Base-by-base conservation (phyloP, 2,888 invertebrate genomes). In the Caenorhabditis wallacei region DNA sequence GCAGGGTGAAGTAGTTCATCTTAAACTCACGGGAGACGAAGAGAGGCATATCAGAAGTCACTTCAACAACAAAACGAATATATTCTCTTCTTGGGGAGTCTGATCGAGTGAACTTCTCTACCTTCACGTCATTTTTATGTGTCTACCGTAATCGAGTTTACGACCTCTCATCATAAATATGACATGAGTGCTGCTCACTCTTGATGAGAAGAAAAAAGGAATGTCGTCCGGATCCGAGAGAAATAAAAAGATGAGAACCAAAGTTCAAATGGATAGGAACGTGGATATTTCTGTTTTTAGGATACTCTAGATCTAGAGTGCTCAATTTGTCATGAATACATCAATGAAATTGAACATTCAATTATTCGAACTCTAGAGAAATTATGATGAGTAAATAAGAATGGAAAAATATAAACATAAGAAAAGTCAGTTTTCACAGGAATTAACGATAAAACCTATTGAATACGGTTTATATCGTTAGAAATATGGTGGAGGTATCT, bases 81-180 rank as follows among this genome's bases (percentile, higher is more conserved):
- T 59, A 24, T 48, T 59, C 20, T 43, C 53, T 51, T 43, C 37
- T 30, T 70, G 53, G 54, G 68, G 61, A 51, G 68, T 69, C 68
- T 76, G 76, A 76, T 64, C 66, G 48, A 56, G n/a, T 64, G 74
- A 66, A 75, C 74, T 75, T 74, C 64, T 56, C 24, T 63, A 4
- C 43, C 11, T 51, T 20, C 54, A 48, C 54, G 66, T 54, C 56
- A 75, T 43, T 46, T n/a, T 30, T 10, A 51, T 64, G 48, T 51
- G 43, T 13, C 75, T 68, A 75, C 75, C 57, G 75, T 75, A 75
- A 75, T 75, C 66, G 46, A 75, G 68, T 75, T 75, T 75, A 68
- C 64, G 59, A 57, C 64, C 48, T 64, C 48, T 57, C 74, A 72
- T 72, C 63, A 66, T 20, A 37, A 75, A 75, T 66, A 37, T 75